Evolutionary conservation across 2,797 vertebrate genomes (phyloP), one percentile per base, ranked within the genome.

Genomic region (Todus mexicanus): DNA sequence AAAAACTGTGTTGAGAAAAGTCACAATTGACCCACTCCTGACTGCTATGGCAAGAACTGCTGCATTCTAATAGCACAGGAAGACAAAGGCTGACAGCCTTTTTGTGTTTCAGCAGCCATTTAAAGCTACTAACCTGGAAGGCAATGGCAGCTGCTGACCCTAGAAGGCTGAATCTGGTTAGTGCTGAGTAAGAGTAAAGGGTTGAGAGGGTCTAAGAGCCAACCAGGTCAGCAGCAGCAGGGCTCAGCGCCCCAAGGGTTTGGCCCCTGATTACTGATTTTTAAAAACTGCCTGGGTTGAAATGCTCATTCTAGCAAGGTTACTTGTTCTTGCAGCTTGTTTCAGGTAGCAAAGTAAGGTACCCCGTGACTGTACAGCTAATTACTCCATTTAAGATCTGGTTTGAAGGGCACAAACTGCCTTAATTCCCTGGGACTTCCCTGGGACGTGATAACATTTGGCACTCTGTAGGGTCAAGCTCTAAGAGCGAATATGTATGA

Each of bases 111-210:
- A 63, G 37, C 35, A 89, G 45, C 60, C 42, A 61, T 90, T 94
- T 91, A 87, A 84, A 57, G 60, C 71, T 86, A 38, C 69, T 92
- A 86, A 92, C 90, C 90, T 95, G 88, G 85, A 90, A 94, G 43
- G 42, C 79, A 71, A 12, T 11, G 48, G 60, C 83, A 91, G 56
- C 77, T 45, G 15, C 77, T 84, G 83, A 93, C 80, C 68, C 38
- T 68, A 2, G 1, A 68, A 90, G 43, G 43, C 64, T 84, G 74
- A 75, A 63, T 64, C 38, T 47, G 45, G 80, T 61, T 61, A 89
- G n/a, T 50, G 61, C 51, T 93, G 78, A 86, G 82, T 56, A 65
- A 64, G 45, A 43, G 17, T 0, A 5, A 74, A 68, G 38, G 29
- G 38, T 42, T 83, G 72, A 87, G 37, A 5, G 2, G 37, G 48